These are phyloP conservation scores for Eilema sororculum DNA, from an alignment of 2,888 invertebrate species.

Conservation along the genomic window DNA sequence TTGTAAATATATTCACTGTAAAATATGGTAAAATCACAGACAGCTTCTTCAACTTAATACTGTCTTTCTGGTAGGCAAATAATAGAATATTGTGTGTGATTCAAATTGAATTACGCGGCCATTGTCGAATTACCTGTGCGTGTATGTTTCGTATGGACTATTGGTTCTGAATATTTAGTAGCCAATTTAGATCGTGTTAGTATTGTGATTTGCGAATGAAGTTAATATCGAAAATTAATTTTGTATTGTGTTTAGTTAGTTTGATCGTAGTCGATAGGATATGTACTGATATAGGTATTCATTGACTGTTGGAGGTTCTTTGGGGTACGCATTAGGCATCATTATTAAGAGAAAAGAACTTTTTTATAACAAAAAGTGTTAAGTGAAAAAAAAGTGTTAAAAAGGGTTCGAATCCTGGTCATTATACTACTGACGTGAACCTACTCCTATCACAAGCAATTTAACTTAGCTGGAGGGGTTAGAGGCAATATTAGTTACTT, in stretches of 20 bases:
- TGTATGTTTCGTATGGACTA: constrained; percentile 77
- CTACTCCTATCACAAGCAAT: no score
- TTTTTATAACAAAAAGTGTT: background rate
- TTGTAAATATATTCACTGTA: no score
- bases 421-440: no score
- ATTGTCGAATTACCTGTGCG: constrained; percentile 79
- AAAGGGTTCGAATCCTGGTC: no score
- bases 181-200: constrained; percentile 78
- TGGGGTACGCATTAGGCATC: background rate
- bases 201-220: constrained; percentile 57
- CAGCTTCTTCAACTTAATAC: no score
- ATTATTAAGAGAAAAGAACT: background rate
- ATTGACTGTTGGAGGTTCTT: background rate
- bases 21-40: no score
- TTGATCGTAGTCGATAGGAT: background rate
- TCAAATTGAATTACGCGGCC: constrained; percentile 83
- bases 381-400: no score
- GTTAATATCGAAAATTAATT: constrained; percentile 47
- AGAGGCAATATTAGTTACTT: no score
- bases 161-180: constrained; percentile 84
- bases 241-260: constrained; percentile 26
- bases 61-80: no score
- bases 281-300: background rate
- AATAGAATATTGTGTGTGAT: constrained; percentile 85
- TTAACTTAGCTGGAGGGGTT: no score